These are phyloP conservation scores for Labia minor DNA, from an alignment of 2,888 invertebrate genomes.

Conservation along the genomic window DNA sequence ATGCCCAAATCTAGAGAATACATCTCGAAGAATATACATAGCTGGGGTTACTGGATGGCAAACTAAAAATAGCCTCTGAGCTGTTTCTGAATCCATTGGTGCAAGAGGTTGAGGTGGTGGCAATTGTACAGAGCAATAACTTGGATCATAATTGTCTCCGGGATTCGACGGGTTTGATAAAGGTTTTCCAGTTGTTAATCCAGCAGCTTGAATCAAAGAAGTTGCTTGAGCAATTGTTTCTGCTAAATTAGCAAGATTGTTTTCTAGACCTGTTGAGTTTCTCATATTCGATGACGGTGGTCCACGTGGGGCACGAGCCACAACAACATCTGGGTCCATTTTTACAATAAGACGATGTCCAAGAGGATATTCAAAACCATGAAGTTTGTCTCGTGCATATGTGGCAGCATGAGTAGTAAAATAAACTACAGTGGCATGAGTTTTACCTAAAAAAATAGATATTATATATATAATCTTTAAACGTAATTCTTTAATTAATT, in stretches of 20 bases:
- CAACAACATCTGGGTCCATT: constrained; percentile 43
- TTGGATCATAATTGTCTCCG: constrained; percentile 32
- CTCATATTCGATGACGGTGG: constrained; percentile 30
- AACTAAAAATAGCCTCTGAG: constrained; percentile 43
- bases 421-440: constrained; percentile 58
- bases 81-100: constrained; percentile 36
- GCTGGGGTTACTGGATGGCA: constrained; percentile 57
- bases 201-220: constrained; percentile 57
- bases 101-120: constrained; percentile 52
- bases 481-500: not conserved
- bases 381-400: constrained; percentile 73
- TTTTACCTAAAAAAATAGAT: constrained; percentile 28
- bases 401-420: constrained; percentile 56
- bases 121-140: constrained; percentile 50
- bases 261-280: constrained; percentile 34
- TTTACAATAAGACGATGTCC: constrained; percentile 70
- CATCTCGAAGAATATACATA: constrained; percentile 66
- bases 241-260: constrained; percentile 56
- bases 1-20: constrained; percentile 83
- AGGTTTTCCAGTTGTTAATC: constrained; percentile 33
- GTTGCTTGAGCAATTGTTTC: constrained; percentile 70
- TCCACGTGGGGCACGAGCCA: constrained; percentile 32
- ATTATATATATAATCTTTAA: constrained; percentile 14
- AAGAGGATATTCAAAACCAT: constrained; percentile 86
- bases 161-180: not conserved